Base-by-base conservation (phyloP, 1,140 invertebrate species). In the Carcinoscorpius rotundicauda region DNA sequence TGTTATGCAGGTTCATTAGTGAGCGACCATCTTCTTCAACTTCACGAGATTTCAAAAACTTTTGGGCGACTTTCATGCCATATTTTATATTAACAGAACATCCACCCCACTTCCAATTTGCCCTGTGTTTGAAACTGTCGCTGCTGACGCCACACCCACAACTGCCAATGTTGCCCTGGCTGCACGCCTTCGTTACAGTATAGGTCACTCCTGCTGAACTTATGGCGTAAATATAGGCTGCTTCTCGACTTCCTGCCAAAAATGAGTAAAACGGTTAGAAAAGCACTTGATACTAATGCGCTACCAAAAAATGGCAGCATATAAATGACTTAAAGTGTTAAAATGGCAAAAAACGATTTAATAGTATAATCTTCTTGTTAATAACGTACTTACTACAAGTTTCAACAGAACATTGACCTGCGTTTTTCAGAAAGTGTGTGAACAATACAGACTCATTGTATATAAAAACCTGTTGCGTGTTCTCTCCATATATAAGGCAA, bases 1-100 rank as follows among this genome's bases (percentile, higher is more conserved):
- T 98, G 77, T 98, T 98, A 77, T 98, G 95, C 51, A 97, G 81
- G 79, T 98, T 98, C 92, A 98, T 97, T 68, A 94, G 78, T 62
- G 88, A 89, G 52, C 93, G 80, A 4, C 88, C 87, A 75, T 93
- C 88, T 0, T 84, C 85, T 74, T 92, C 89, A 63, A 91, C 79
- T 74, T 93, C 86, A 62, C 89, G 79, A 58, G 89, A 85, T 77
- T 94, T 90, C 68, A 93, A 81, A 78, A 79, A 77, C 64, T 77
- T 74, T 66, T 74, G 69, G 56, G 79, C 72, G 51, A 82, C 75
- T 51, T 76, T 51, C 66, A 77, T 68, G 55, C 76, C 80, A 64
- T 72, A 80, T 48, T 72, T 68, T 1, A 80, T 65, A 71, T 82
- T 76, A 62, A 81, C 79, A 3, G 77, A 76, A 69, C 82, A 83